A percentile compares a stretch with the other conserved stretches of the same genome.
Evolutionary conservation across 2,797 vertebrate species (phyloP).

Genomic region (Sebastes minor): DNA sequence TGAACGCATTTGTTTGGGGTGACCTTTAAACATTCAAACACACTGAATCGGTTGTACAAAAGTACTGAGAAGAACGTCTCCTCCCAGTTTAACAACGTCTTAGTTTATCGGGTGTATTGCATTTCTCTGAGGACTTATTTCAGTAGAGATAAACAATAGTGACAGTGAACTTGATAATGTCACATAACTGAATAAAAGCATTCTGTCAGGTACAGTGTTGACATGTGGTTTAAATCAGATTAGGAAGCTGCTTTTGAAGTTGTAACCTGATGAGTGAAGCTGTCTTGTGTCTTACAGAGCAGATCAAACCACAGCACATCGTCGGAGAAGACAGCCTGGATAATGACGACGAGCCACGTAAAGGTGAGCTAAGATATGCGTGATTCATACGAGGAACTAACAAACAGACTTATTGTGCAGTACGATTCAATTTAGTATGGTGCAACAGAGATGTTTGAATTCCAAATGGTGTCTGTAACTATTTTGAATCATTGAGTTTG

Average conservation of each 20-base stretch:
- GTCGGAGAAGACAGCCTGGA: conserved; percentile 91
- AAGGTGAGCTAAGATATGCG: conserved; percentile 83
- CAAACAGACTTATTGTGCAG: neutral
- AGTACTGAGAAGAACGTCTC: conserved; percentile 8
- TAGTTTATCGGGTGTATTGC: conserved; percentile 12
- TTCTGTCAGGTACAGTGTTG: neutral
- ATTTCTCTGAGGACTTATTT: conserved; percentile 10
- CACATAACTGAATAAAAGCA: neutral
- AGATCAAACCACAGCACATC: conserved; percentile 93
- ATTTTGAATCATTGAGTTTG: neutral
- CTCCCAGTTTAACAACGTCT: conserved; percentile 39
- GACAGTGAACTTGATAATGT: conserved; percentile 32
- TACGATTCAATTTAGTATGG: neutral
- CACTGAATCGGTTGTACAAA: neutral
- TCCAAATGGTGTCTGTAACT: neutral
- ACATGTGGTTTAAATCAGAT: neutral
- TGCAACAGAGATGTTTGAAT: neutral
- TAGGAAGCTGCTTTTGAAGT: neutral
- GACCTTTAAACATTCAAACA: conserved; percentile 42
- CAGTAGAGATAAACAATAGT: conserved; percentile 6
- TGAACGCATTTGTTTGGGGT: conserved; percentile 32
- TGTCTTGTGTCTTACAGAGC: conserved; percentile 82
- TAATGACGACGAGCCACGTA: conserved; percentile 90
- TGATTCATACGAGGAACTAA: neutral
- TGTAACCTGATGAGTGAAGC: neutral